phyloP scores from a whole-genome alignment of 1,140 invertebrate species.

The Sycophila sp. region DNA sequence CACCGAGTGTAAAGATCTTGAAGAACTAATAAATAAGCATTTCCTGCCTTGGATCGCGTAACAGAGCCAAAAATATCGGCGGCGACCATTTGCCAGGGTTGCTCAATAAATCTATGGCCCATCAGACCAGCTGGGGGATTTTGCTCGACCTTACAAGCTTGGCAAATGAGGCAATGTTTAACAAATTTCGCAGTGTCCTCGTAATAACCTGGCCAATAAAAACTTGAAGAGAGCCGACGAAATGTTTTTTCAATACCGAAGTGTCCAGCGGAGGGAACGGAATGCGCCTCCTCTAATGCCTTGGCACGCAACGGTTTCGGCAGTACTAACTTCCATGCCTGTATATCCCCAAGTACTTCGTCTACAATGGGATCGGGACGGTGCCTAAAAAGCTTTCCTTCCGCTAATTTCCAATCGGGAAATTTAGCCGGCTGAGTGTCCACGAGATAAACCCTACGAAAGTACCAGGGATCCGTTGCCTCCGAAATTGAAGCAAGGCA shows the following conservation, averaged over 20 bases:
- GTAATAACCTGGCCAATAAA: neutral
- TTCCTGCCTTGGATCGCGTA: neutral
- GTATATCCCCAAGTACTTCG: neutral
- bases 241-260: neutral
- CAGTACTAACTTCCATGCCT: neutral
- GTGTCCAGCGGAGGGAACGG: neutral
- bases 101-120: neutral
- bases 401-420: neutral
- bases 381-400: neutral
- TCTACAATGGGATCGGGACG: neutral
- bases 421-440: neutral
- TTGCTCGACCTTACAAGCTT: constrained; percentile 7
- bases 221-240: neutral
- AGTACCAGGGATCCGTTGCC: neutral
- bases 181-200: neutral
- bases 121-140: neutral
- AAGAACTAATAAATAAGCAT: neutral
- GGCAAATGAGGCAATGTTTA: neutral
- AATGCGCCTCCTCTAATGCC: neutral
- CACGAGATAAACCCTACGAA: neutral
- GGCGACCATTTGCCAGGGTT: neutral
- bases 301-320: neutral
- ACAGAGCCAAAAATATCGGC: neutral
- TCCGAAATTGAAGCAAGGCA: neutral
- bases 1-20: constrained; percentile 36